A percentile compares a stretch with the other conserved stretches of the same genome.
Evolutionary conservation across 2,888 invertebrate genomes (phyloP).

Genomic region (Neoaliturus tenellus): DNA sequence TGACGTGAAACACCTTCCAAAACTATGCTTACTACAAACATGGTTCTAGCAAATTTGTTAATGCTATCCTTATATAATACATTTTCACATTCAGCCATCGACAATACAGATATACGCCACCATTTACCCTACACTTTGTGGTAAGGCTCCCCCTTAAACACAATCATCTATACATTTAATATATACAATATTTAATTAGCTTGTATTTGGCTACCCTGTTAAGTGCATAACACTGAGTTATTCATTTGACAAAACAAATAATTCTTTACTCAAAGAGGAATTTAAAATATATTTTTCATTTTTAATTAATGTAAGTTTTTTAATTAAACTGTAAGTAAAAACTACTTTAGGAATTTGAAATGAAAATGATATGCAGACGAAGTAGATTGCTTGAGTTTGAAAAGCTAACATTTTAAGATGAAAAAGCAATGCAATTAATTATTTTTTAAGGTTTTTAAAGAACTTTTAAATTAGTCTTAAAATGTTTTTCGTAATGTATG

Average conservation of each 20-base stretch:
- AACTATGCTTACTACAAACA: constrained; percentile 58
- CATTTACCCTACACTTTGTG: not conserved
- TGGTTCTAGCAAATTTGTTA: constrained; percentile 55
- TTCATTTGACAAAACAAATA: constrained; percentile 5
- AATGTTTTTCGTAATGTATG: no score
- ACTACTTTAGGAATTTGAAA: not conserved
- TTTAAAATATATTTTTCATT: not conserved
- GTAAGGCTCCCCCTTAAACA: constrained; percentile 24
- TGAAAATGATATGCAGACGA: not conserved
- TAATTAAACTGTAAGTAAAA: not conserved
- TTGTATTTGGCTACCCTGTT: constrained; percentile 58
- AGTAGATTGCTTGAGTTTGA: constrained; percentile 4
- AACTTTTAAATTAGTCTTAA: no score
- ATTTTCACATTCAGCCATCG: constrained; percentile 49
- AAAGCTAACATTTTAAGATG: not conserved
- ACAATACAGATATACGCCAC: constrained; percentile 45
- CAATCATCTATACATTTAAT: constrained; percentile 57
- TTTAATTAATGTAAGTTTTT: not conserved
- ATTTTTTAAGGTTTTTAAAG: not conserved
- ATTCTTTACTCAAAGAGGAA: constrained; percentile 1
- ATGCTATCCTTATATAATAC: constrained; percentile 50
- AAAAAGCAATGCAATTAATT: not conserved
- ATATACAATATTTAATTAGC: constrained; percentile 56
- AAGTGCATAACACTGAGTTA: constrained; percentile 56
- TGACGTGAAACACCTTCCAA: constrained; percentile 58